These are phyloP conservation scores for Archips xylosteana DNA, from an alignment of 2,888 invertebrate species.

Conservation along the genomic window DNA sequence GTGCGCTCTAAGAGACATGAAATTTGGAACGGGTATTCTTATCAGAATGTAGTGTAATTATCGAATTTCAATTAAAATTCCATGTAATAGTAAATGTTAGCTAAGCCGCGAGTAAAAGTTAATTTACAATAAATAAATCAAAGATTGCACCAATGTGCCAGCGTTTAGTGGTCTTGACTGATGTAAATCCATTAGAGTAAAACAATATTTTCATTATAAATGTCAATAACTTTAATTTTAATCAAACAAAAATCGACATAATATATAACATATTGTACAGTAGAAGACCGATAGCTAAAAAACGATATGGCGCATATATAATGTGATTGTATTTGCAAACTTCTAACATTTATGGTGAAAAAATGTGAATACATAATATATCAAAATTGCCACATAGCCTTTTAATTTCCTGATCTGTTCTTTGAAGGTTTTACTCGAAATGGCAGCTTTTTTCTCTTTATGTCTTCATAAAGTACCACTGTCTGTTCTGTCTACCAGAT, in stretches of 20 bases:
- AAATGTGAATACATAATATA: not conserved
- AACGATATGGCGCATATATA: conserved; percentile 7
- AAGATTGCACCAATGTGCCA: too few relatives aligned
- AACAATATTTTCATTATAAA: conserved; percentile 13
- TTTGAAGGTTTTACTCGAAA: not conserved
- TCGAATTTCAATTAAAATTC: too few relatives aligned
- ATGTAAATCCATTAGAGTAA: not conserved
- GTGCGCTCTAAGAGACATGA: too few relatives aligned
- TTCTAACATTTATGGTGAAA: conserved; percentile 11
- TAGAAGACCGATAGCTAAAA: conserved; percentile 30
- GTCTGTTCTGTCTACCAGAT: too few relatives aligned
- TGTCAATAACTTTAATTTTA: conserved; percentile 31
- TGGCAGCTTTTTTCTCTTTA: not conserved
- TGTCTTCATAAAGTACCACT: too few relatives aligned
- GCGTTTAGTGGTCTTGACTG: too few relatives aligned
- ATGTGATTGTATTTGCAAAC: not conserved
- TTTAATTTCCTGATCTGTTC: not conserved
- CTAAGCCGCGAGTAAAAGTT: too few relatives aligned
- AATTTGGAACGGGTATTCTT: too few relatives aligned
- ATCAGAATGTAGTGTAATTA: too few relatives aligned
- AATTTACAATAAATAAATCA: too few relatives aligned
- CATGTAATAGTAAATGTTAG: too few relatives aligned
- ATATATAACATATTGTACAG: conserved; percentile 33
- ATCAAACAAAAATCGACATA: conserved; percentile 23
- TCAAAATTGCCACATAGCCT: too few relatives aligned